Base-by-base conservation (phyloP, 2,888 invertebrate genomes). In the Rotaria socialis region DNA sequence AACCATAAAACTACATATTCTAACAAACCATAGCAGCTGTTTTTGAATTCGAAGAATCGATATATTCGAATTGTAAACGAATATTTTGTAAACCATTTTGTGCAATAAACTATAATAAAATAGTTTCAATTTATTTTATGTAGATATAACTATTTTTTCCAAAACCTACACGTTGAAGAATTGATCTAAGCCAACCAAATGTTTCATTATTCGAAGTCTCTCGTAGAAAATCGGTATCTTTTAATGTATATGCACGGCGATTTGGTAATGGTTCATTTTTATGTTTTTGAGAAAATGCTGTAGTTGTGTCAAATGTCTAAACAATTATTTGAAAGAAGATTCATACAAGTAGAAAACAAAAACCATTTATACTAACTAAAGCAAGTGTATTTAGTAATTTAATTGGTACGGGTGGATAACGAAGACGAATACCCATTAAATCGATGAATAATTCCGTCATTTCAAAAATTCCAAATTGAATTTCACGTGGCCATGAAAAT, bases 401-500 rank as follows among this genome's bases (percentile, higher is more conserved):
- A 56, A 89, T 88, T 50, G 91, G 91, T 58, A 92, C 89, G 35
- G 91, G 90, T 60, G 89, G 89, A 86, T 91, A 90, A 85, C 90
- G 89, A 50, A 92, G 88, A 41, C 91, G 88, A 4, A 90, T 90
- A 19, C 91, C 90, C 16, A 91, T 89, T 74, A 92, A 89, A 87
- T 92, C 92, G 52, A 92, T 89, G 74, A 92, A 89, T 74, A 92
- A 88, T 86, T 91, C 90, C 35, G 91, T 88, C 92, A 92, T 92
- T 88, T 90, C 90, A 88, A 90, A 91, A 84, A 92, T 91, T 4
- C 92, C 92, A 87, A 92, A 92, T 88, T 92, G 92, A 58, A 92
- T 91, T 87, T 92, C 92, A 50, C 89, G 88, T 56, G 90, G 90
- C 92, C 92, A 92, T 52, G 91, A 89, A 86, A 90, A 89, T 24